Evolutionary conservation across 2,113 vertebrate genomes (phyloP), one percentile per base, ranked within the genome.

Genomic region (Nymphicus hollandicus): DNA sequence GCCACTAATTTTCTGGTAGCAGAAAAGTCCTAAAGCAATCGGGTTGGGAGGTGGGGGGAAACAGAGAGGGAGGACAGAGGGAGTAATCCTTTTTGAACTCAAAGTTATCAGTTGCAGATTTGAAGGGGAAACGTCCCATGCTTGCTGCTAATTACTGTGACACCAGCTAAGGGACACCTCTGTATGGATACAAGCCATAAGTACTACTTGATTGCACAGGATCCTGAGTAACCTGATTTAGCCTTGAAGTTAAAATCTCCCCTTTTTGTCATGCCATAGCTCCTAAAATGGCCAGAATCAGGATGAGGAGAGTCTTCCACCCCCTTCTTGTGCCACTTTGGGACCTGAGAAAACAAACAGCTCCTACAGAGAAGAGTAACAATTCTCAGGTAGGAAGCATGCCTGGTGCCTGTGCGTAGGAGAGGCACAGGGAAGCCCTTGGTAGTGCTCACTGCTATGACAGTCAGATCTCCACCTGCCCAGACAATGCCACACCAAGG

Each of bases 351-450:
- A 65, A 22, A 82, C 11, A 23, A 46, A 18, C 5, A 43, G 19
- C 9, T 73, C 27, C 24, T 43, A 15, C 25, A 47, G 31, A 63
- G 35, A 13, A 37, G 10, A 35, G 28, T 9, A 46, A 47, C 11
- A 3, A 3, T 5, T 31, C 20, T n/a, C 43, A 17, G 10, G 6
- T 6, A 1, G 2, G 53, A 73, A 64, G 23, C 33, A 6, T 5
- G 13, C 6, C 58, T 24, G 4, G 7, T n/a, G 33, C 17, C 20
- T 19, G n/a, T 8, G 3, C 3, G 2, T 0, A 4, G 12, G 10
- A 50, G 6, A 53, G 52, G 33, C 37, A n/a, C 1, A 3, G 17
- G 27, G 17, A 47, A n/a, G 23, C 3, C 25, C 14, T 25, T 28
- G 19, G 13, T 11, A 8, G 10, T 11, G 44, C 18, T 86, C 50